These are phyloP conservation scores for Lithosia quadra DNA, from an alignment of 2,888 invertebrate species.

Conservation along the genomic window DNA sequence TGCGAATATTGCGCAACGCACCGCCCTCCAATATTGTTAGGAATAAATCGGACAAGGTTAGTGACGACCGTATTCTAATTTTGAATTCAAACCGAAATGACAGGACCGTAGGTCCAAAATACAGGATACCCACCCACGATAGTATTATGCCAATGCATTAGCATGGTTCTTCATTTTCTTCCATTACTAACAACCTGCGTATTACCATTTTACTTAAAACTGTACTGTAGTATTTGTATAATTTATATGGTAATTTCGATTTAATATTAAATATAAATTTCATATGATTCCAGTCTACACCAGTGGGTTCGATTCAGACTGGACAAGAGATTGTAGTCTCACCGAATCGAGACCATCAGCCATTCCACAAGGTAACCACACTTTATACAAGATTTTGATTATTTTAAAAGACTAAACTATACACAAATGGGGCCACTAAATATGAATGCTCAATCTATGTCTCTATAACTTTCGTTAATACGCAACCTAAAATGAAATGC, in stretches of 20 bases:
- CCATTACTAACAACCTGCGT: background rate
- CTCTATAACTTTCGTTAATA: constrained; percentile 5
- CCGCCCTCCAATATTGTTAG: constrained; percentile 94
- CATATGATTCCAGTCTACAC: constrained; percentile 92
- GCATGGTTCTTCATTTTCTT: constrained; percentile 1
- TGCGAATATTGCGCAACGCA: constrained; percentile 94
- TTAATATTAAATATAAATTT: constrained; percentile 24
- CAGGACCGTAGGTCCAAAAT: background rate
- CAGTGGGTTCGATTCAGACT: constrained; percentile 96
- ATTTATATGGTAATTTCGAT: constrained; percentile 11
- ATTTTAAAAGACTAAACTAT: background rate
- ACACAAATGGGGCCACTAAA: background rate
- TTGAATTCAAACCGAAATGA: background rate
- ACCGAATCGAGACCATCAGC: constrained; percentile 94
- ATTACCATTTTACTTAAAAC: background rate
- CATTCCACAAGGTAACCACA: constrained; percentile 91
- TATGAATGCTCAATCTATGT: background rate
- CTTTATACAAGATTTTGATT: background rate
- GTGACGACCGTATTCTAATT: constrained; percentile 57
- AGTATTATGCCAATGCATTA: constrained; percentile 8
- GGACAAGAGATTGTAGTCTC: constrained; percentile 96
- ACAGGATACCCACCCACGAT: background rate
- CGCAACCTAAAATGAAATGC: background rate
- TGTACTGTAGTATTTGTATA: constrained; percentile 4
- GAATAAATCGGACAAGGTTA: constrained; percentile 95